Conservation (phyloP, 2,113 vertebrate species). For the Larimichthys polyactis region DNA sequence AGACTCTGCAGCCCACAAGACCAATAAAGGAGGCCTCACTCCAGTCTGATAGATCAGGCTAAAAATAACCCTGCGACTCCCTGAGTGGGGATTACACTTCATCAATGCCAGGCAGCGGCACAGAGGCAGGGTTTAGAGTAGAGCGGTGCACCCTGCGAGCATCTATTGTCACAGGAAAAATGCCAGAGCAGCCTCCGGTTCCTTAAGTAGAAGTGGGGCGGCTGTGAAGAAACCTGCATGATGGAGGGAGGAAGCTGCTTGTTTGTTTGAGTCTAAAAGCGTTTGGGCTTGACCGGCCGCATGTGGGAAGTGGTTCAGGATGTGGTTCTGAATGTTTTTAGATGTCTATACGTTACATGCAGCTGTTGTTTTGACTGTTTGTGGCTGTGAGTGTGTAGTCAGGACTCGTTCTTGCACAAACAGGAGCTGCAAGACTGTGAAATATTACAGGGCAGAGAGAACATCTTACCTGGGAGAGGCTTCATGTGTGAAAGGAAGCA, state of each 20-base stretch:
- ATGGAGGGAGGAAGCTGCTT: not conserved
- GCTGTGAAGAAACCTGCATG: not conserved
- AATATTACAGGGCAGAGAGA: not conserved
- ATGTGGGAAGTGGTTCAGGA: slow-evolving; percentile 3
- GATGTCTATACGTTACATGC: no score
- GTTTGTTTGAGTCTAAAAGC: slow-evolving; percentile 2
- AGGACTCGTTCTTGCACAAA: not conserved
- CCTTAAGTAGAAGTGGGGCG: slow-evolving; percentile 5
- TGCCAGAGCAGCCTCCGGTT: slow-evolving; percentile 18
- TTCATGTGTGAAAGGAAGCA: not conserved
- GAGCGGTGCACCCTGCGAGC: not conserved
- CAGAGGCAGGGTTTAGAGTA: slow-evolving; percentile 42
- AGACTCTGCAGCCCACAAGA: slow-evolving; percentile 33
- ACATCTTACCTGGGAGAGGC: not conserved
- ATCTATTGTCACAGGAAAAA: slow-evolving; percentile 20
- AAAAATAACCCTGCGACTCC: slow-evolving; percentile 77
- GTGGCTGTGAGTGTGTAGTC: no score
- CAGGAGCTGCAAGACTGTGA: not conserved
- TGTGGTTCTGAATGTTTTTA: not conserved
- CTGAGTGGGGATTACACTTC: slow-evolving; percentile 75
- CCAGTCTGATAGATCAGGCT: slow-evolving; percentile 65
- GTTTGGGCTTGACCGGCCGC: not conserved
- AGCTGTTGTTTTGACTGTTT: no score
- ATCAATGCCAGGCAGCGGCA: slow-evolving; percentile 72
- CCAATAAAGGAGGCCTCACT: slow-evolving; percentile 58